Conservation (phyloP, 1,140 invertebrate genomes). For the Sipha flava region DNA sequence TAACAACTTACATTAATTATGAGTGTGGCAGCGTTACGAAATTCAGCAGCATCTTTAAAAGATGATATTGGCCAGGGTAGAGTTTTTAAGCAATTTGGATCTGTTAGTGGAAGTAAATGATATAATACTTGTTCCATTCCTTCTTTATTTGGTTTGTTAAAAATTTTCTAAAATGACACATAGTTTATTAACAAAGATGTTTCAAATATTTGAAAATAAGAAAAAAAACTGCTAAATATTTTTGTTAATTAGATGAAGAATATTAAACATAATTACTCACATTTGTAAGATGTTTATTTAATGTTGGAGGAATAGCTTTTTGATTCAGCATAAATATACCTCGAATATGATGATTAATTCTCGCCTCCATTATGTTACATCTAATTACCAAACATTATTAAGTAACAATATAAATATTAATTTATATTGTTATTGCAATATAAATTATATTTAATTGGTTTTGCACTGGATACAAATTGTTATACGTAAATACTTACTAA, state of each 20-base stretch:
- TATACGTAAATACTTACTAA: no score
- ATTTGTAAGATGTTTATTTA: constrained; percentile 10
- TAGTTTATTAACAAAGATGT: not conserved
- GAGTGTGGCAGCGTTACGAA: not conserved
- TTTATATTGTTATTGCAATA: no score
- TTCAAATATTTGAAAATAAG: not conserved
- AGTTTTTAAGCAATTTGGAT: constrained; percentile 3
- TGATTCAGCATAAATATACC: not conserved
- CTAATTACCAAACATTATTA: no score
- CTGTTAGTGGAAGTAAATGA: not conserved
- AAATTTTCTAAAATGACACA: not conserved
- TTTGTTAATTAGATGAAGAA: not conserved
- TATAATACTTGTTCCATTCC: constrained; percentile 19
- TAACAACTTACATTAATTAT: not conserved
- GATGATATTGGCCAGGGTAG: not conserved
- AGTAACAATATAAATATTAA: no score
- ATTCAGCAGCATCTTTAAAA: constrained; percentile 14
- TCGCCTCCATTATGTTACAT: constrained; percentile 1
- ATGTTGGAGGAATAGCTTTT: not conserved
- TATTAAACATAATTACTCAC: not conserved
- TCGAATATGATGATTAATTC: not conserved
- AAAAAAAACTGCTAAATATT: no score
- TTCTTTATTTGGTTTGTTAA: constrained; percentile 17
- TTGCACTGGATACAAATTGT: no score
- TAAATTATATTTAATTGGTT: no score